Base-by-base conservation (phyloP, 2,797 vertebrate species). In the Clarias fuscus region DNA sequence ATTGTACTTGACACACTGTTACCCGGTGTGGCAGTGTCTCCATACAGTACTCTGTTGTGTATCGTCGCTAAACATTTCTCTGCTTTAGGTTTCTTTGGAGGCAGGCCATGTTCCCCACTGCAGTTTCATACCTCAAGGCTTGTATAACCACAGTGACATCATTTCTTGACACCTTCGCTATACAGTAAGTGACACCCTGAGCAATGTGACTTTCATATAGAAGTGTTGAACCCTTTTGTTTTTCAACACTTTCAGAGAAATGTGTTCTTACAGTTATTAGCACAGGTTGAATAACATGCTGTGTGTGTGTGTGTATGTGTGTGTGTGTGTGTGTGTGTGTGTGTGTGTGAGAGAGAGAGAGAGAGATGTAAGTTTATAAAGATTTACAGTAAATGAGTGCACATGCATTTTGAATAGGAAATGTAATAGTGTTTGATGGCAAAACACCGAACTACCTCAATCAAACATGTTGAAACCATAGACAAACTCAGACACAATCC, bases 361-460 rank as follows among this genome's bases (percentile, higher is more conserved):
- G 14, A 7, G 27, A 18, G 37, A 72, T 8, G 37, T 1, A 33
- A 70, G 67, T 77, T 8, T 33, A 13, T 20, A 77, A n/a, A 6
- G 30, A 56, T 33, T 59, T 77, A 5, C 13, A 30, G 13, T 2
- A 56, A 75, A 75, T 27, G 20, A 24, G 27, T 14, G 2, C 15
- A 43, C 7, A 18, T 2, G 40, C 22, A 53, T 62, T 86, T 75
- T 18, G 33, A 73, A 68, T 53, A 27, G 48, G 48, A 64, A 59
- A 68, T 80, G 85, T 83, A 76, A 76, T 43, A 76, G 43, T 33
- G 18, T 77, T 78, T 58, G 64, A 70, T 77, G 53, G 81, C 68
- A 83, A 79, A 85, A 78, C 40, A 87, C 18, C 40, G 58, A 83
- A 84, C 43, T 82, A 81, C 58, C 56, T 73, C 24, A 27, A 37